A percentile compares a stretch with the other conserved stretches of the same genome.
phyloP scores from a whole-genome alignment of 2,888 invertebrate genomes.

The Drosophila tripunctata region DNA sequence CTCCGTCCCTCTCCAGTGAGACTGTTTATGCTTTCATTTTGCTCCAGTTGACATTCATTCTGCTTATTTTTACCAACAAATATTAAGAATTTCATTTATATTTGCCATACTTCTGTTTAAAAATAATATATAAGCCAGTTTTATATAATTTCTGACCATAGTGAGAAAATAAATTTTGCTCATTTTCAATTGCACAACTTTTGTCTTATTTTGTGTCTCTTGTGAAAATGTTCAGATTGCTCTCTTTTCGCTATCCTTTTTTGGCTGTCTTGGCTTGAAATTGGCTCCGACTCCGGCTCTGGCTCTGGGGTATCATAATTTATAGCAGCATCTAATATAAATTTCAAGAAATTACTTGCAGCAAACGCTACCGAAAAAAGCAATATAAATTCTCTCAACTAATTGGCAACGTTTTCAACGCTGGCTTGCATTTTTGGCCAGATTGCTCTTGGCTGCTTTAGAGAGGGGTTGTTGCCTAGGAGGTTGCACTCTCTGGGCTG shows the following conservation, averaged over 20 bases:
- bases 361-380: conserved; percentile 44
- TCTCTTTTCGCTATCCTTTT: neutral
- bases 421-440: conserved; percentile 41
- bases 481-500: neutral
- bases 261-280: conserved; percentile 3
- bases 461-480: no score
- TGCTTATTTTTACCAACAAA: conserved; percentile 53
- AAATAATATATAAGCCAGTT: conserved; percentile 3
- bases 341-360: conserved; percentile 69
- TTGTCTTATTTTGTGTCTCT: conserved; percentile 50
- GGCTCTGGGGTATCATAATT: conserved; percentile 56
- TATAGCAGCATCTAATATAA: conserved; percentile 68
- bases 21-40: conserved; percentile 10
- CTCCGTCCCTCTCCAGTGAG: conserved; percentile 6
- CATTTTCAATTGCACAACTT: conserved; percentile 63
- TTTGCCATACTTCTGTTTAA: conserved; percentile 27
- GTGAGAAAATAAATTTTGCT: conserved; percentile 12
- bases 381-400: conserved; percentile 76
- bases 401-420: conserved; percentile 63
- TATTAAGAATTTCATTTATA: conserved; percentile 55
- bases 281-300: neutral
- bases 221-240: conserved; percentile 23
- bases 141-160: conserved; percentile 24
- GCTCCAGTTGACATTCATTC: conserved; percentile 58
- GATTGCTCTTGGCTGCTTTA: conserved; percentile 12